Evolutionary conservation across 2,888 invertebrate genomes (phyloP).

Genomic region (Andrena camellia): DNA sequence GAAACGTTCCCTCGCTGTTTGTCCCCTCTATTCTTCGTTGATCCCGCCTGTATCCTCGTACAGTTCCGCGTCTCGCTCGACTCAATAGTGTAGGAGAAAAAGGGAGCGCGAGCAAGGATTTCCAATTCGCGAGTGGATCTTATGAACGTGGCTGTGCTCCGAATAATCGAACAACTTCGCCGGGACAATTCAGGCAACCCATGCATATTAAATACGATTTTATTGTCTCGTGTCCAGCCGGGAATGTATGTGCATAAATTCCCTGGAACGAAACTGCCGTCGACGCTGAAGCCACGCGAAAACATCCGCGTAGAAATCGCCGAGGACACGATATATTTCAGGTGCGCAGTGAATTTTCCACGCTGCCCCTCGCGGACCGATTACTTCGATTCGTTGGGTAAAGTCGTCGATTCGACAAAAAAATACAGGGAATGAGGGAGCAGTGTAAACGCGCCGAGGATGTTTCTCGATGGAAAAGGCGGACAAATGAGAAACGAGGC

Average conservation of each 20-base stretch:
- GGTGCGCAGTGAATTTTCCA: no score
- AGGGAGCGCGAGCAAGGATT: neutral
- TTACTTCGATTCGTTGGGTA: neutral
- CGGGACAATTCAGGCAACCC: neutral
- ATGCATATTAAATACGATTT: conserved; percentile 16
- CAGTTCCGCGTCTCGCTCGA: no score
- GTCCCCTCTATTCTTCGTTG: no score
- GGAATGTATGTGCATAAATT: neutral
- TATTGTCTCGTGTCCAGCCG: neutral
- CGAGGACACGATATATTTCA: no score
- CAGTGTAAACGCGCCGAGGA: neutral
- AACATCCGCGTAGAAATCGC: neutral
- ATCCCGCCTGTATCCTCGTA: no score
- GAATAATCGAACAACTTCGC: neutral
- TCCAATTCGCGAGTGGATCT: neutral
- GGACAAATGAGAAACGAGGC: conserved; percentile 10
- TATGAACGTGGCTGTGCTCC: neutral
- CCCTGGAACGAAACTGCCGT: neutral
- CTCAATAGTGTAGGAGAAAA: no score
- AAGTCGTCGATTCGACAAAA: neutral
- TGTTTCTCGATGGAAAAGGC: conserved; percentile 4
- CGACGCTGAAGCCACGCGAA: neutral
- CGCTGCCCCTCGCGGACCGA: no score
- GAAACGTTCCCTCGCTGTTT: no score
- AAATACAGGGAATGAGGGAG: neutral